Percentiles rank a stretch among this genome's conserved stretches.
Evolutionary conservation across 2,888 invertebrate genomes (phyloP).

Genomic region (Prosapia bicincta): DNA sequence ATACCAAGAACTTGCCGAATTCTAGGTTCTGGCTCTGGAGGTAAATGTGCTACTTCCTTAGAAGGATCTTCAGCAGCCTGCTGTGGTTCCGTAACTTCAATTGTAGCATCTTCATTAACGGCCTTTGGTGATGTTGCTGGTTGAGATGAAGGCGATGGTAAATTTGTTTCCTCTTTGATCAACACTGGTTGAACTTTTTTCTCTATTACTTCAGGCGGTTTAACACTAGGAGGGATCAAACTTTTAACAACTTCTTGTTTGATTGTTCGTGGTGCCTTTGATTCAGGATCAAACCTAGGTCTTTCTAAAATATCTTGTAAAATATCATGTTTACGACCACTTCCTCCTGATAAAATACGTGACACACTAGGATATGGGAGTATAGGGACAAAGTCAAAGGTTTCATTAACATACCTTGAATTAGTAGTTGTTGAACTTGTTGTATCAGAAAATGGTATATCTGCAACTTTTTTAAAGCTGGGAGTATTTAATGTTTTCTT

Average conservation of each 20-base stretch:
- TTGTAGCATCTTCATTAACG: conserved; percentile 4
- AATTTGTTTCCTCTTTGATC: conserved; percentile 27
- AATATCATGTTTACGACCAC: conserved; percentile 72
- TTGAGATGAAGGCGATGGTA: conserved; percentile 8
- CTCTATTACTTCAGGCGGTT: conserved; percentile 52
- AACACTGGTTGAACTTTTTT: conserved; percentile 31
- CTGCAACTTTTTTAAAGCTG: conserved; percentile 54
- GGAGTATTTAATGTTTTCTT: conserved; percentile 75
- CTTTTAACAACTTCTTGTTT: conserved; percentile 39
- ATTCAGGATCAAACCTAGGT: conserved; percentile 44
- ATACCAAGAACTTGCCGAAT: conserved; percentile 59
- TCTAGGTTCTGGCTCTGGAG: conserved; percentile 40
- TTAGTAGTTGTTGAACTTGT: conserved; percentile 40
- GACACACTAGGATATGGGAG: conserved; percentile 80
- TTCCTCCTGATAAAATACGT: conserved; percentile 79
- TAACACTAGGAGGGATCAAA: conserved; percentile 34
- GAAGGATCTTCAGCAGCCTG: conserved; percentile 32
- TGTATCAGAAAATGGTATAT: conserved; percentile 40
- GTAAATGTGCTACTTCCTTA: conserved; percentile 37
- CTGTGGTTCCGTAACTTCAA: conserved; percentile 22
- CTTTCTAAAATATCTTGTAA: conserved; percentile 71
- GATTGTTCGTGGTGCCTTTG: conserved; percentile 51
- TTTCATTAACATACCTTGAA: conserved; percentile 40
- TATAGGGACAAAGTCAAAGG: conserved; percentile 61
- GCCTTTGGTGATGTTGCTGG: conserved; percentile 18